phyloP scores from a whole-genome alignment of 2,888 invertebrate genomes.

The Cyrtodaria siliqua region DNA sequence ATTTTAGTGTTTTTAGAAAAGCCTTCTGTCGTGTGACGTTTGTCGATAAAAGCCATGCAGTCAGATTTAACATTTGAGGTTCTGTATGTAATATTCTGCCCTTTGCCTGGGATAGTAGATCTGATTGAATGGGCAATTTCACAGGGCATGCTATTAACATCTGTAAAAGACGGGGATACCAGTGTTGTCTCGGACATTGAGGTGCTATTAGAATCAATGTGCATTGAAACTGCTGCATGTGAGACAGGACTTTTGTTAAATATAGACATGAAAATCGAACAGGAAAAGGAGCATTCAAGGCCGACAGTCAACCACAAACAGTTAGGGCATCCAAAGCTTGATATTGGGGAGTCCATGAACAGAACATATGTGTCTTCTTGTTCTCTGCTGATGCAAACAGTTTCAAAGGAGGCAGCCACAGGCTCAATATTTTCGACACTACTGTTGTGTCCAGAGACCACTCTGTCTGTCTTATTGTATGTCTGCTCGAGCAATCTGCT shows the following conservation, averaged over 20 bases:
- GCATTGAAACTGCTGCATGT: constrained; percentile 30
- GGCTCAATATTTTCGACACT: constrained; percentile 32
- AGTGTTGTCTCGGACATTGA: constrained; percentile 34
- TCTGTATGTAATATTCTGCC: constrained; percentile 32
- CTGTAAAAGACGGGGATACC: constrained; percentile 23
- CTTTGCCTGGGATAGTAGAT: constrained; percentile 31
- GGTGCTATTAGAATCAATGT: constrained; percentile 45
- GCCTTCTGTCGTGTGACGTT: constrained; percentile 20
- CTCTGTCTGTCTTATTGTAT: constrained; percentile 33
- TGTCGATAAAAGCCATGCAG: constrained; percentile 39
- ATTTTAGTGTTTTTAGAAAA: too few relatives aligned
- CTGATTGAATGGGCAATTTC: constrained; percentile 27
- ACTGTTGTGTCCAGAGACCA: constrained; percentile 44
- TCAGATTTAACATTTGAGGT: constrained; percentile 10
- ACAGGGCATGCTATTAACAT: constrained; percentile 32
- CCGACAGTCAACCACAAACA: too few relatives aligned
- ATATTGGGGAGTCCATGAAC: constrained; percentile 46
- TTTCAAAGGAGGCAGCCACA: constrained; percentile 30
- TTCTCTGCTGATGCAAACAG: constrained; percentile 42
- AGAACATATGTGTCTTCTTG: constrained; percentile 38
- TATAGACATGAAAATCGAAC: too few relatives aligned
- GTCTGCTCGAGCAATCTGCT: constrained; percentile 42
- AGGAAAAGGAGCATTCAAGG: too few relatives aligned
- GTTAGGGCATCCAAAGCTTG: constrained; percentile 51
- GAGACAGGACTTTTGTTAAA: constrained; percentile 33